Evolutionary conservation across 1,140 invertebrate species (phyloP).

Genomic region (Meloidogyne exigua): DNA sequence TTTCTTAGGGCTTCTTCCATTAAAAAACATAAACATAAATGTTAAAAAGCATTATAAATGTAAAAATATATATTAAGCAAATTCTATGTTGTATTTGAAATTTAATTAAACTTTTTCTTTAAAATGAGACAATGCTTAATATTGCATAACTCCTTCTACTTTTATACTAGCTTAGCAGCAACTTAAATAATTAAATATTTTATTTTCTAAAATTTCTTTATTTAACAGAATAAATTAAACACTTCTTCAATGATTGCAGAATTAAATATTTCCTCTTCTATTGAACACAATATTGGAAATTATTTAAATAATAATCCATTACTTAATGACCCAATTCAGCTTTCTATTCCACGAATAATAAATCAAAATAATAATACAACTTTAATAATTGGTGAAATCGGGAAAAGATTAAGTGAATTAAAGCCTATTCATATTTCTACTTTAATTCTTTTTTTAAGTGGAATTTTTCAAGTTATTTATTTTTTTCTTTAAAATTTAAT

Average conservation of each 20-base stretch:
- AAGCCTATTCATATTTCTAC: conserved; percentile 58
- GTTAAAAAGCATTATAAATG: too few species aligned
- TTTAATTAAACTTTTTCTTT: too few species aligned
- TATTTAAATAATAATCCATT: conserved; percentile 6
- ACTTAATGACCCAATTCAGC: conserved; percentile 24
- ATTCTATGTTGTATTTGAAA: too few species aligned
- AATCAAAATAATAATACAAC: conserved; percentile 5
- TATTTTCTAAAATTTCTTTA: not conserved
- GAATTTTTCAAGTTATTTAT: conserved; percentile 49
- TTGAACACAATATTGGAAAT: not conserved
- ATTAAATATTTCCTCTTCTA: conserved; percentile 14
- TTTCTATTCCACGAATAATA: conserved; percentile 15
- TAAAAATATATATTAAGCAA: too few species aligned
- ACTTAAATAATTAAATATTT: not conserved
- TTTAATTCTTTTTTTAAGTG: conserved; percentile 55
- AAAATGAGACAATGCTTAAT: too few species aligned
- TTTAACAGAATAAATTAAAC: conserved; percentile 17
- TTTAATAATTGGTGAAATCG: conserved; percentile 6
- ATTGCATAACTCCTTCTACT: too few species aligned
- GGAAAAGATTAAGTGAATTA: conserved; percentile 26
- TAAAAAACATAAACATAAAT: too few species aligned
- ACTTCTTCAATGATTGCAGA: conserved; percentile 31
- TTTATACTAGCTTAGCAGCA: too few species aligned
- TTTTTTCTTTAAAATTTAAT: not conserved
- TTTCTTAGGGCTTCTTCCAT: too few species aligned